Evolutionary conservation across 2,888 invertebrate genomes (phyloP).

Genomic region (Rugalucina vietnamica): DNA sequence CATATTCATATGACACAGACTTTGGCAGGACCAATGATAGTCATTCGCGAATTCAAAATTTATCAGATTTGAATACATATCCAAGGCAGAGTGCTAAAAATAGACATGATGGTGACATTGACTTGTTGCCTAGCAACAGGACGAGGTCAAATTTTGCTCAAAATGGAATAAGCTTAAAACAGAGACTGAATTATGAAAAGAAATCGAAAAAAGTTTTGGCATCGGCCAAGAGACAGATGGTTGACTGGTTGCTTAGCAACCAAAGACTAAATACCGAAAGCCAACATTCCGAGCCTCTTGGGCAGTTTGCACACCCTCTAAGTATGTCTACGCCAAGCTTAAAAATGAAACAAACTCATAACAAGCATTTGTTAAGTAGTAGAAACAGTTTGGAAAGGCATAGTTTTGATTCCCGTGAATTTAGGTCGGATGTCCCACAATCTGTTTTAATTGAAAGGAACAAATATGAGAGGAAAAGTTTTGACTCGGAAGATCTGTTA

Average conservation of each 20-base stretch:
- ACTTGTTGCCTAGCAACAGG: background rate
- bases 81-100: background rate
- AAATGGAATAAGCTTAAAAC: background rate
- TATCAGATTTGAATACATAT: background rate
- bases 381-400: background rate
- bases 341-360: background rate
- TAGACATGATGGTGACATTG: background rate
- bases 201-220: conserved; percentile 47
- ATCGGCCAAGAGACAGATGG: conserved; percentile 48
- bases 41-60: background rate
- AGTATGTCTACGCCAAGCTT: conserved; percentile 13
- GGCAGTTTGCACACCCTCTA: background rate
- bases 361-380: background rate
- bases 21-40: background rate
- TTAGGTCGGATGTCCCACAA: background rate
- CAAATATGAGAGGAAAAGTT: background rate
- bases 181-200: background rate
- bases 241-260: conserved; percentile 54
- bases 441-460: background rate
- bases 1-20: background rate
- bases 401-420: background rate
- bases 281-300: background rate
- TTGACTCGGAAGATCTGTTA: background rate
- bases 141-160: background rate
- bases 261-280: conserved; percentile 13